phyloP scores from a whole-genome alignment of 2,888 invertebrate genomes.

The Octonoba sinensis region DNA sequence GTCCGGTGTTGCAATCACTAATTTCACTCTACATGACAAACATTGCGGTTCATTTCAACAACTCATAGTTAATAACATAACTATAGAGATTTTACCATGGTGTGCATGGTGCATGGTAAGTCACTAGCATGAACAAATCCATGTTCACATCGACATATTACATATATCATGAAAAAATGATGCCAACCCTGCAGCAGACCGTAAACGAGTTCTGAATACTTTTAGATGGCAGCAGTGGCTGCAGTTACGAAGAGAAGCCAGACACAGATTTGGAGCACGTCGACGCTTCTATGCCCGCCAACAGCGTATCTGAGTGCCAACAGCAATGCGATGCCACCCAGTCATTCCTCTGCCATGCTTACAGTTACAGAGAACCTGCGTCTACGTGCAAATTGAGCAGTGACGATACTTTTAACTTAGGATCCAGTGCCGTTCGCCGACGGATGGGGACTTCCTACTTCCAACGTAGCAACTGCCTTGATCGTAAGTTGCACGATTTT shows the following conservation, averaged over 20 bases:
- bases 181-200: too few species aligned
- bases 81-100: too few species aligned
- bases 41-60: too few species aligned
- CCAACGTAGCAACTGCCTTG: conserved; percentile 68
- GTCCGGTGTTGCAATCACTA: too few species aligned
- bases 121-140: too few species aligned
- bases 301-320: conserved; percentile 68
- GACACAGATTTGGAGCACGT: conserved; percentile 66
- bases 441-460: conserved; percentile 67
- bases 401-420: conserved; percentile 68
- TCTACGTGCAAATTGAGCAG: conserved; percentile 68
- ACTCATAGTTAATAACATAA: too few species aligned
- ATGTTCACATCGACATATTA: too few species aligned
- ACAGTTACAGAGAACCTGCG: conserved; percentile 68
- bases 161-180: too few species aligned
- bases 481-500: conserved; percentile 67
- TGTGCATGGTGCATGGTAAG: too few species aligned
- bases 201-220: neutral
- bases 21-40: too few species aligned
- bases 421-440: conserved; percentile 64
- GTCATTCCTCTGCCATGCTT: conserved; percentile 70
- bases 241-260: conserved; percentile 66
- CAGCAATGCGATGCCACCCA: conserved; percentile 68
- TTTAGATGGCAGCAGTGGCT: conserved; percentile 64
- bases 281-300: conserved; percentile 65